Conservation (phyloP, 64 coral and sea anemone species). For the Dendrophyllia cribrosa region DNA sequence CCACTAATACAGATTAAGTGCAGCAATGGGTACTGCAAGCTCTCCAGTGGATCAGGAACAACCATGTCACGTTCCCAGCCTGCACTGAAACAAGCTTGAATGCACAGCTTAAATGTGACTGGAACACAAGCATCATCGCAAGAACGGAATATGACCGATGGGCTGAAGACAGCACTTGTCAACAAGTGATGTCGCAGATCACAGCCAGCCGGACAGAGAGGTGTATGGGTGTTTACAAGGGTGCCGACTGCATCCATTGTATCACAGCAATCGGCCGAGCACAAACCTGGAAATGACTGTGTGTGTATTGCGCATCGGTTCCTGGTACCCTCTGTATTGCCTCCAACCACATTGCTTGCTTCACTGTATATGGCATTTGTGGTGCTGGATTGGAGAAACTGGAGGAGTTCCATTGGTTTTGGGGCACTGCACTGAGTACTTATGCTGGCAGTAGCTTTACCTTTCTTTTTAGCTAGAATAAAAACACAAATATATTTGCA, state of each 20-base stretch:
- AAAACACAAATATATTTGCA: too few species aligned
- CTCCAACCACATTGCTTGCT: background rate
- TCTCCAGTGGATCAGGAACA: conserved; percentile 3
- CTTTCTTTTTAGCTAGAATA: background rate
- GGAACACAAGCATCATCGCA: background rate
- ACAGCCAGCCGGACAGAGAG: background rate
- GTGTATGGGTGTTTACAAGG: background rate
- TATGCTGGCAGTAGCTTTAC: background rate
- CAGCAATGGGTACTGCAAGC: background rate
- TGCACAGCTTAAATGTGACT: background rate
- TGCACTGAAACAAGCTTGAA: conserved; percentile 1
- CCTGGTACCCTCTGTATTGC: background rate
- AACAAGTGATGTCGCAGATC: conserved; percentile 25
- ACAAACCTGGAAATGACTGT: background rate
- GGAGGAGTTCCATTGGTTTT: background rate
- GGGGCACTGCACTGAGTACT: too few species aligned
- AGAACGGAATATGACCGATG: background rate
- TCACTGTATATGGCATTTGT: background rate
- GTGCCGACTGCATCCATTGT: background rate
- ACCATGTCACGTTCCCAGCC: background rate
- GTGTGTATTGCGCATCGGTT: conserved; percentile 17
- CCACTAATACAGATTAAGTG: conserved; percentile 18
- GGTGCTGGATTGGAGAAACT: background rate
- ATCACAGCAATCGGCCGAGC: background rate
- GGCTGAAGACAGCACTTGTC: conserved; percentile 4